Evolutionary conservation across 2,113 vertebrate genomes (phyloP).

Genomic region (Mormyrus lacerda): DNA sequence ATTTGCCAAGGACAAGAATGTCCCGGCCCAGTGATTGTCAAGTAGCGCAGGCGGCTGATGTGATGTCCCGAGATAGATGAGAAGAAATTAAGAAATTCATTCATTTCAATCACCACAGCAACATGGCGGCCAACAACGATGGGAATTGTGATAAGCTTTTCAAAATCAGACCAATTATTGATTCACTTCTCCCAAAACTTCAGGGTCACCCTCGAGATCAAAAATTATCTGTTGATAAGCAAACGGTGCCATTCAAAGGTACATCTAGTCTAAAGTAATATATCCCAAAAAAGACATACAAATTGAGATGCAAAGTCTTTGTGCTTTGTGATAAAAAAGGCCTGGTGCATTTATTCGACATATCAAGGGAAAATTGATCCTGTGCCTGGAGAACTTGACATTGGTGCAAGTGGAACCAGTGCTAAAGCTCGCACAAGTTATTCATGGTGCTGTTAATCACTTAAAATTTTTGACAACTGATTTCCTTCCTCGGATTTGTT

Average conservation of each 20-base stretch:
- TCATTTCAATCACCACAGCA: background rate
- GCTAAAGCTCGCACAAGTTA: background rate
- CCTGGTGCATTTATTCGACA: too few relatives aligned
- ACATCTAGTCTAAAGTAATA: too few relatives aligned
- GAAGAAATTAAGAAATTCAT: background rate
- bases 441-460: background rate
- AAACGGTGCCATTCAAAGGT: too few relatives aligned
- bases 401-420: background rate
- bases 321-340: too few relatives aligned
- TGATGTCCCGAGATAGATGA: too few relatives aligned
- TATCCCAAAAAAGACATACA: too few relatives aligned
- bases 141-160: background rate
- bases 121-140: background rate
- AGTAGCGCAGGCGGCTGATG: background rate
- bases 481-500: background rate
- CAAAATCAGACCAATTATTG: background rate
- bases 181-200: background rate
- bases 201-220: too few relatives aligned
- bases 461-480: background rate
- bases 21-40: background rate
- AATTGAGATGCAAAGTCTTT: too few relatives aligned
- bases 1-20: background rate
- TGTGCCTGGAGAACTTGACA: background rate
- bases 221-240: too few relatives aligned
- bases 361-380: too few relatives aligned